phyloP scores from a whole-genome alignment of 2,888 invertebrate species.

The Drosophila nr. perissopoda region DNA sequence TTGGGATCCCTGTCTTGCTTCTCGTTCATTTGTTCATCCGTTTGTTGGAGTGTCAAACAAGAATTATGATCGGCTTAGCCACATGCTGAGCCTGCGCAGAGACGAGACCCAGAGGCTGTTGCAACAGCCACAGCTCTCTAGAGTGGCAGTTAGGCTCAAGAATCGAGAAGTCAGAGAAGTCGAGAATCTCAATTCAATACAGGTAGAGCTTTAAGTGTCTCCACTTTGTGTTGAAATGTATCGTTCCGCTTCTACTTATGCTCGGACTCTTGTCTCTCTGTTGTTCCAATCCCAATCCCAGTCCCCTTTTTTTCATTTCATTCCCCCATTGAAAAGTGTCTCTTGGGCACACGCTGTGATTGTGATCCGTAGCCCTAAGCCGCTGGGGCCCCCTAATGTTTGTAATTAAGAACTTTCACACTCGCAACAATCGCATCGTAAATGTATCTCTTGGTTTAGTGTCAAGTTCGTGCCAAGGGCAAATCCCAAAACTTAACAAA shows the following conservation, averaged over 20 bases:
- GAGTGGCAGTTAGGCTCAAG: conserved; percentile 56
- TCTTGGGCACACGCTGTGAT: conserved; percentile 76
- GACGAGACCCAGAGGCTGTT: conserved; percentile 44
- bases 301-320: conserved; percentile 20
- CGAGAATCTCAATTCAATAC: conserved; percentile 68
- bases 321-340: conserved; percentile 75
- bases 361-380: conserved; percentile 73
- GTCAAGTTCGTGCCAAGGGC: conserved; percentile 77
- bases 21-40: conserved; percentile 80
- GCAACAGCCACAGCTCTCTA: conserved; percentile 41
- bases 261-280: conserved; percentile 20
- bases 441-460: conserved; percentile 75
- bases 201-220: conserved; percentile 81
- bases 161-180: conserved; percentile 24
- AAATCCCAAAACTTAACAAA: conserved; percentile 29
- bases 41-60: conserved; percentile 83
- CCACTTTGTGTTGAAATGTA: conserved; percentile 80
- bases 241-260: conserved; percentile 65
- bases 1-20: conserved; percentile 62
- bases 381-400: conserved; percentile 81
- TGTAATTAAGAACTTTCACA: conserved; percentile 85
- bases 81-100: conserved; percentile 81
- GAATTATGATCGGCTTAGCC: conserved; percentile 85
- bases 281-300: conserved; percentile 24
- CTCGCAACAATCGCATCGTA: conserved; percentile 84